These are phyloP conservation scores for Coranthus polyacanthus DNA, from an alignment of 2,797 vertebrate species.

Conservation along the genomic window DNA sequence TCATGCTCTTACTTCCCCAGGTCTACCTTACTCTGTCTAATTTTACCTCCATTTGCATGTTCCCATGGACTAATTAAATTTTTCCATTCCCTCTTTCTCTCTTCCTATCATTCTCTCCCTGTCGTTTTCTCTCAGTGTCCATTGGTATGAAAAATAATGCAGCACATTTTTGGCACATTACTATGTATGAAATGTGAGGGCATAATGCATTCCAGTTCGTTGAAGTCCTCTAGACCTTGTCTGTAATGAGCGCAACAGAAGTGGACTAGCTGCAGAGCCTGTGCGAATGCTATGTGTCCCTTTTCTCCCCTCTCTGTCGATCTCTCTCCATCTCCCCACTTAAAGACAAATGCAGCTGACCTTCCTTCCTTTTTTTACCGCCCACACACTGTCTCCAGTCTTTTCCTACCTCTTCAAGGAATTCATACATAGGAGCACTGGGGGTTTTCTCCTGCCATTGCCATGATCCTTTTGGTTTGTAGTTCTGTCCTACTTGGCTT, in stretches of 20 bases:
- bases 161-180: constrained; percentile 78
- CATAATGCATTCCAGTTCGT: constrained; percentile 79
- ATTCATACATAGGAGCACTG: constrained; percentile 48
- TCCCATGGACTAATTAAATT: constrained; percentile 81
- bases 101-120: constrained; percentile 1
- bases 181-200: constrained; percentile 81
- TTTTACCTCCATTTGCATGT: constrained; percentile 83
- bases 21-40: constrained; percentile 74
- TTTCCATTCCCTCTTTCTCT: constrained; percentile 39
- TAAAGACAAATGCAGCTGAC: constrained; percentile 71
- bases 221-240: constrained; percentile 70
- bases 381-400: constrained; percentile 37
- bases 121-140: constrained; percentile 53
- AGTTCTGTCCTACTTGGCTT: constrained; percentile 95
- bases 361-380: constrained; percentile 39
- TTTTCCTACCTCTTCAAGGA: constrained; percentile 20
- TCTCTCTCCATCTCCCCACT: constrained; percentile 29
- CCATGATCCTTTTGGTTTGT: constrained; percentile 83
- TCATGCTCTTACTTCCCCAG: constrained; percentile 67
- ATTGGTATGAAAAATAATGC: constrained; percentile 80
- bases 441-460: constrained; percentile 59
- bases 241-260: constrained; percentile 68
- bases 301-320: constrained; percentile 13
- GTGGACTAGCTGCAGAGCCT: constrained; percentile 33
- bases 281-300: constrained; percentile 37